Base-by-base conservation (phyloP, 2,113 vertebrate genomes). In the Brachirus orientalis region DNA sequence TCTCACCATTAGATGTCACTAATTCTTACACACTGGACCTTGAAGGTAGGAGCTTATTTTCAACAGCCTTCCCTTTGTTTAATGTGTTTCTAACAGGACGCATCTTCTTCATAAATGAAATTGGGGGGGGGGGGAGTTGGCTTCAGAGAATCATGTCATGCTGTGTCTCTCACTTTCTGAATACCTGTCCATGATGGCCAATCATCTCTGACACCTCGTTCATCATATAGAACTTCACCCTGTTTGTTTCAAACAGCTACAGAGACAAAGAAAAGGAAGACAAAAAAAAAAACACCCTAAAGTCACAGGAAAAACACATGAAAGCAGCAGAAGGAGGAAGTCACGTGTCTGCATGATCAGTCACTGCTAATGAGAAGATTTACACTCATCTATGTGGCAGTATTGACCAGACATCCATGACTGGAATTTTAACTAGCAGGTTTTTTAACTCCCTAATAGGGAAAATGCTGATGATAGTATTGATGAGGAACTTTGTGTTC, bases 211-310 rank as follows among this genome's bases (percentile, higher is more conserved):
- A 96, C 79, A 99, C 96, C 85, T 99, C 97, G 0, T 97, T 99
- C 91, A 98, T 94, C 96, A 99, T 98, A 92, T 99, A 98, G 94
- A 99, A 99, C 92, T 99, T 99, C 82, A 99, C 96, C 58, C 93
- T 92, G 87, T 98, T 96, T 67, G 79, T 95, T 90, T 99, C 98
- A 6, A 98, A 99, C 91, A 98, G 94, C 97, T 99, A 90, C 38
- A 54, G 54, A 63, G 44, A 70, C 44, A 80, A 61, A 55, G 74
- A 69, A 41, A 74, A n/a, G n/a, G n/a, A n/a, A n/a, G n/a, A n/a
- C n/a, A n/a, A n/a, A n/a, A n/a, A n/a, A n/a, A n/a, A n/a, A n/a
- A n/a, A n/a, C n/a, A n/a, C n/a, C n/a, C n/a, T n/a, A n/a, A n/a
- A 40, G 6, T 33, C 52, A 46, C 16, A 44, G 28, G n/a, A 3